These are phyloP conservation scores for Glaucomys volans DNA, from an alignment of 2,113 vertebrate genomes.

Conservation along the genomic window DNA sequence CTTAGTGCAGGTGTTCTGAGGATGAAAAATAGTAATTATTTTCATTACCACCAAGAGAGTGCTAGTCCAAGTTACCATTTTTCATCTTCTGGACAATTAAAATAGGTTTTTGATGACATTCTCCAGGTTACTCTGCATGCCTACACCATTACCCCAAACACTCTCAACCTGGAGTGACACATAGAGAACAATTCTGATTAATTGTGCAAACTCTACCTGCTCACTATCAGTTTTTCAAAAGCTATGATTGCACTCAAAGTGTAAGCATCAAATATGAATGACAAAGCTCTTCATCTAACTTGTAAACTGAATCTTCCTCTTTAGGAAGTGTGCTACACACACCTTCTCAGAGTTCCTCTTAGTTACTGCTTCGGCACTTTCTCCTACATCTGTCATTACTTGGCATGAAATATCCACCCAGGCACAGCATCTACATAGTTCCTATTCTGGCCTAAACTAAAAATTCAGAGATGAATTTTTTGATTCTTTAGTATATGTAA, in stretches of 20 bases:
- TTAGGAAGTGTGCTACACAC: accelerated
- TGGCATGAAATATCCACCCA: background rate
- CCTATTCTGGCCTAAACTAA: background rate
- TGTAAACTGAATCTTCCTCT: background rate
- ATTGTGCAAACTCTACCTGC: background rate
- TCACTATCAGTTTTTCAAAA: background rate
- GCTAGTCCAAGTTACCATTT: background rate
- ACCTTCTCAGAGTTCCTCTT: background rate
- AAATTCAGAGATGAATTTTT: background rate
- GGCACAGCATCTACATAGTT: background rate
- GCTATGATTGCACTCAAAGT: background rate
- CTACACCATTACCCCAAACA: background rate
- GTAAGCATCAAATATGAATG: background rate
- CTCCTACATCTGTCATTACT: background rate
- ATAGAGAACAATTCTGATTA: background rate
- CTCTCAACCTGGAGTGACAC: background rate
- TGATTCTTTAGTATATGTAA: background rate
- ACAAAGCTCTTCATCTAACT: background rate
- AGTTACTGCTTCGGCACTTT: background rate
- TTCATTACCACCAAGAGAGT: background rate
- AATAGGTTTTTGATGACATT: background rate
- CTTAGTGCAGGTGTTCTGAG: background rate
- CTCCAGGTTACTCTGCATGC: background rate
- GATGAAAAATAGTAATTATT: background rate
- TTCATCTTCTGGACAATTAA: background rate